These are phyloP conservation scores for Mus spicilegus DNA, from an alignment of 2,113 vertebrate species.

Conservation along the genomic window DNA sequence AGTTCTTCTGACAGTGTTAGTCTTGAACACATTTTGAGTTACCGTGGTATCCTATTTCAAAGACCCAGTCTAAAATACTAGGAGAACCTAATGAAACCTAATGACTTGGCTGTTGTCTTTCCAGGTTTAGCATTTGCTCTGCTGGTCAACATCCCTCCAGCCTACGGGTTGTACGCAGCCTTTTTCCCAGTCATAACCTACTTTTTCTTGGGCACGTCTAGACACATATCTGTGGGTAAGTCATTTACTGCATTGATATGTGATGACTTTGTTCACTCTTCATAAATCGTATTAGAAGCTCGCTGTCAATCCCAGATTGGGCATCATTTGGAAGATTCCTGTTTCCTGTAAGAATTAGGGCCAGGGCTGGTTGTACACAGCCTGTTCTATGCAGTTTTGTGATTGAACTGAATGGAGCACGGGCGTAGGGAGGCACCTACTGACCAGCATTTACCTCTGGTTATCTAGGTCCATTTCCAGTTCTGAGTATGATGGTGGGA, in stretches of 20 bases:
- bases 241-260: not conserved
- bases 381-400: not conserved
- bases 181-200: conserved; percentile 95
- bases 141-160: conserved; percentile 91
- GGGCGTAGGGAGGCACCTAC: not conserved
- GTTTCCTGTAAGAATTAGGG: conserved; percentile 1
- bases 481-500: conserved; percentile 96
- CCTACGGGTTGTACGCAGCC: conserved; percentile 94
- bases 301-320: not conserved
- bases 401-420: conserved; percentile 3
- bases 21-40: conserved; percentile 18
- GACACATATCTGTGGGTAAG: conserved; percentile 97
- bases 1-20: conserved; percentile 44
- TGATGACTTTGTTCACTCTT: not conserved
- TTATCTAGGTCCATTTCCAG: conserved; percentile 92
- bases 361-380: not conserved
- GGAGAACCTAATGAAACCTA: conserved; percentile 32
- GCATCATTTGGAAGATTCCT: not conserved
- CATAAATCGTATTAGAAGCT: not conserved
- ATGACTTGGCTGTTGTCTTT: conserved; percentile 13
- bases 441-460: conserved; percentile 21
- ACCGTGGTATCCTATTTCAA: conserved; percentile 28
- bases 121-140: conserved; percentile 95
- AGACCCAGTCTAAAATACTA: not conserved
- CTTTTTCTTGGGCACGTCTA: conserved; percentile 96